These are phyloP conservation scores for Potamilus streckersoni DNA, from an alignment of 1,140 invertebrate genomes.

Conservation along the genomic window DNA sequence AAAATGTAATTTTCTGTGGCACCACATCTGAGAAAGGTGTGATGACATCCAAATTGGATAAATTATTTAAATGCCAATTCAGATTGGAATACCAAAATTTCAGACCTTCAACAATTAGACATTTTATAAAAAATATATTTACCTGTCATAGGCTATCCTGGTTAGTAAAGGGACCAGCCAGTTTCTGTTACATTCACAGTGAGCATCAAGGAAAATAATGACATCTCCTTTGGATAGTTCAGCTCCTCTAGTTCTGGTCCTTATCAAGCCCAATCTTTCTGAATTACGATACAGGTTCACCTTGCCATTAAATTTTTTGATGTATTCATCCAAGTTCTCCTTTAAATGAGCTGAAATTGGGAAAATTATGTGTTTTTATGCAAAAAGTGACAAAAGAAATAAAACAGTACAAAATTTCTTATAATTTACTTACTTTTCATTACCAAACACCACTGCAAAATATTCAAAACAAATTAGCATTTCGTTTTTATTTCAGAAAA, in stretches of 20 bases:
- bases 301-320: slow-evolving; percentile 78
- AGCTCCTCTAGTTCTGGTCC: slow-evolving; percentile 94
- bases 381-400: too few species aligned
- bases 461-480: too few species aligned
- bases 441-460: too few species aligned
- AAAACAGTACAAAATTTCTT: too few species aligned
- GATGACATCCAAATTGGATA: too few species aligned
- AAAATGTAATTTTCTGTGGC: too few species aligned
- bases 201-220: slow-evolving; percentile 96
- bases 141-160: slow-evolving; percentile 90
- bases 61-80: too few species aligned
- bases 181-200: slow-evolving; percentile 83
- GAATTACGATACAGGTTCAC: slow-evolving; percentile 84
- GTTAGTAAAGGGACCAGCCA: slow-evolving; percentile 96
- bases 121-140: slow-evolving; percentile 24
- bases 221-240: slow-evolving; percentile 93
- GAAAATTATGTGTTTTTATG: neutral
- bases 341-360: slow-evolving; percentile 85
- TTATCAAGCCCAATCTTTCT: slow-evolving; percentile 90
- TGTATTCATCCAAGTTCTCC: slow-evolving; percentile 88
- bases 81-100: too few species aligned
- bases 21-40: too few species aligned
- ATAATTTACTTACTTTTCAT: too few species aligned
- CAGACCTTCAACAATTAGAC: too few species aligned
- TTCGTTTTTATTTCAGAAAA: too few species aligned